Conservation (phyloP, 2,113 vertebrate genomes). For the Rostratula benghalensis region DNA sequence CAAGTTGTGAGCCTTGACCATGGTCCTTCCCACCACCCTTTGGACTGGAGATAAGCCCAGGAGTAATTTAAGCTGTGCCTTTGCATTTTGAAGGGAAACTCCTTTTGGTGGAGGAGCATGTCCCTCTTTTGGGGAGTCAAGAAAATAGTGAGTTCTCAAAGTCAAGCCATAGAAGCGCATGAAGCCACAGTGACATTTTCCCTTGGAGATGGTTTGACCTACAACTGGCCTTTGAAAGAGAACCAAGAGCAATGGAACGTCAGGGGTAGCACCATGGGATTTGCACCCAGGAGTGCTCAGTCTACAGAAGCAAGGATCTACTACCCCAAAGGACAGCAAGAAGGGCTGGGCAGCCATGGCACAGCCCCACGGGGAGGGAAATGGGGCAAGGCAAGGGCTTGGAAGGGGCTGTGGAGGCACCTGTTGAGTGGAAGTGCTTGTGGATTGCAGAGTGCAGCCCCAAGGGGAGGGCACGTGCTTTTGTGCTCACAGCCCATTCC, state of each 20-base stretch:
- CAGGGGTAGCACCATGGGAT: rapidly evolving
- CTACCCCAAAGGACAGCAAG: neutral
- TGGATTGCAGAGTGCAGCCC: neutral
- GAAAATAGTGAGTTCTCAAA: neutral
- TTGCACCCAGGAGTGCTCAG: neutral
- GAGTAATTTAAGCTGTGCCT: neutral
- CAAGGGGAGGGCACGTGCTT: neutral
- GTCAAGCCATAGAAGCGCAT: neutral
- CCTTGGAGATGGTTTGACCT: neutral
- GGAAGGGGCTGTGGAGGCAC: neutral
- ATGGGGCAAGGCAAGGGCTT: neutral
- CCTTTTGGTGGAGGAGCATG: neutral
- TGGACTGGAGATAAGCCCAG: neutral
- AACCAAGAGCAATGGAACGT: neutral
- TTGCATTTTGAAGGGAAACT: neutral
- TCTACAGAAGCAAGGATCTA: neutral
- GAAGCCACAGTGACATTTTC: neutral
- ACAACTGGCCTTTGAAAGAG: neutral
- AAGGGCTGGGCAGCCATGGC: neutral
- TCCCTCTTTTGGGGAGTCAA: neutral
- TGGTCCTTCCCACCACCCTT: neutral
- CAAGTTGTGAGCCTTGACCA: neutral
- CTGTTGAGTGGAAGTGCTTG: neutral
- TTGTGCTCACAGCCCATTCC: neutral
- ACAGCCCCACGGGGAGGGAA: neutral